Percentiles rank a stretch among this genome's conserved stretches.
These are phyloP conservation scores for Spodoptera exigua DNA, from an alignment of 2,888 invertebrate genomes.

Conservation along the genomic window DNA sequence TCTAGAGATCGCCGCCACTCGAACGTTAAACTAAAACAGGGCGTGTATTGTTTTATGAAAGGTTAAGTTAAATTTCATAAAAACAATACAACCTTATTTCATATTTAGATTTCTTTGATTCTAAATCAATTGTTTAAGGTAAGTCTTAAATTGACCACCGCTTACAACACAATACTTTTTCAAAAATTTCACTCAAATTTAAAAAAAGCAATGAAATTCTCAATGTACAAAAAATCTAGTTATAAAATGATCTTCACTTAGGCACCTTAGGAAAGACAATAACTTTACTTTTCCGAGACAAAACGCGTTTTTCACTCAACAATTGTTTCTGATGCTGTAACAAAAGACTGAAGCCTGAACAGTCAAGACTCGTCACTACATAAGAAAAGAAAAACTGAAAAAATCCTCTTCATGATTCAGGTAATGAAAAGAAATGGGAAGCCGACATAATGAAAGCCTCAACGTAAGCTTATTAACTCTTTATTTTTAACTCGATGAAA, in stretches of 20 bases:
- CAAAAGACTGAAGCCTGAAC: constrained; percentile 68
- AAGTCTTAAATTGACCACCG: too few relatives aligned
- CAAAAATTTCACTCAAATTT: too few relatives aligned
- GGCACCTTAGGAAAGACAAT: constrained; percentile 16
- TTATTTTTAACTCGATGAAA: constrained; percentile 65
- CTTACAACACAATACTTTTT: too few relatives aligned
- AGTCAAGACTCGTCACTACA: constrained; percentile 71
- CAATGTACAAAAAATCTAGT: constrained; percentile 10
- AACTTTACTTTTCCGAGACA: constrained; percentile 37
- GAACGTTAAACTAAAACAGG: too few relatives aligned
- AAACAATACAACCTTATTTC: too few relatives aligned
- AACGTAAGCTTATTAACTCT: constrained; percentile 82
- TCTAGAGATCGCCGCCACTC: too few relatives aligned
- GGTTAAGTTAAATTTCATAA: too few relatives aligned
- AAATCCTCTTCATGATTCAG: constrained; percentile 74
- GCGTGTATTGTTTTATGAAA: too few relatives aligned
- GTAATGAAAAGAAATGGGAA: constrained; percentile 82
- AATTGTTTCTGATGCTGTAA: constrained; percentile 63
- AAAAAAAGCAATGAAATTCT: too few relatives aligned
- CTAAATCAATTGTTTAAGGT: too few relatives aligned
- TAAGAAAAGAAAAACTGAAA: constrained; percentile 72
- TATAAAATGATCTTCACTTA: constrained; percentile 15
- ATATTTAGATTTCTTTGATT: too few relatives aligned
- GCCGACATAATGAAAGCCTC: constrained; percentile 74
- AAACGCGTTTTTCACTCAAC: constrained; percentile 64